phyloP scores from a whole-genome alignment of 2,113 vertebrate species.

The Ptilorrhoa leucosticta region DNA sequence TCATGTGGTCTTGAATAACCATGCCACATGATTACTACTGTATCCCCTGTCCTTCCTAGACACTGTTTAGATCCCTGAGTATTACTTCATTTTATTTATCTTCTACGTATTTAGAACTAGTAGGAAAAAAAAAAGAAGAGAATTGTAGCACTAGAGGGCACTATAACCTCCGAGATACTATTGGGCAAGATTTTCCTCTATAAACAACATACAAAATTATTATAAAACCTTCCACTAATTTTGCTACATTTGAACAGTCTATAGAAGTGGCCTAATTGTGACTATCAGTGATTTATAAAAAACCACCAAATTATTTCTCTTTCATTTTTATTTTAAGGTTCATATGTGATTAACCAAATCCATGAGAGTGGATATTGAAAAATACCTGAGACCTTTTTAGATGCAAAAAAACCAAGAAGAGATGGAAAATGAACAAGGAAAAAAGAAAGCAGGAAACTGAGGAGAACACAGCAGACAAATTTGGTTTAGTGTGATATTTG shows the following conservation, averaged over 20 bases:
- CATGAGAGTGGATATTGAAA: background rate
- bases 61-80: background rate
- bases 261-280: background rate
- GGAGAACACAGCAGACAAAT: background rate
- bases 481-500: background rate
- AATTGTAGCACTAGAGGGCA: slow-evolving; percentile 64
- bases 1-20: background rate
- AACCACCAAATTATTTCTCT: fast-evolving
- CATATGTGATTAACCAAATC: background rate
- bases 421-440: background rate
- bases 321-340: background rate
- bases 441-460: background rate
- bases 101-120: background rate
- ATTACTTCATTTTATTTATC: background rate
- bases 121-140: background rate
- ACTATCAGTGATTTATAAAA: background rate
- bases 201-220: background rate
- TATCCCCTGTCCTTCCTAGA: background rate
- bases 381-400: background rate
- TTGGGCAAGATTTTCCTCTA: background rate
- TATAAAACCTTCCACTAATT: background rate
- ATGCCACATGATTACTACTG: background rate
- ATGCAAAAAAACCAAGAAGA: background rate
- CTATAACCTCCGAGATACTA: slow-evolving; percentile 18
- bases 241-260: background rate